Conservation (phyloP, 2,113 vertebrate genomes). For the Oryzias celebensis region DNA sequence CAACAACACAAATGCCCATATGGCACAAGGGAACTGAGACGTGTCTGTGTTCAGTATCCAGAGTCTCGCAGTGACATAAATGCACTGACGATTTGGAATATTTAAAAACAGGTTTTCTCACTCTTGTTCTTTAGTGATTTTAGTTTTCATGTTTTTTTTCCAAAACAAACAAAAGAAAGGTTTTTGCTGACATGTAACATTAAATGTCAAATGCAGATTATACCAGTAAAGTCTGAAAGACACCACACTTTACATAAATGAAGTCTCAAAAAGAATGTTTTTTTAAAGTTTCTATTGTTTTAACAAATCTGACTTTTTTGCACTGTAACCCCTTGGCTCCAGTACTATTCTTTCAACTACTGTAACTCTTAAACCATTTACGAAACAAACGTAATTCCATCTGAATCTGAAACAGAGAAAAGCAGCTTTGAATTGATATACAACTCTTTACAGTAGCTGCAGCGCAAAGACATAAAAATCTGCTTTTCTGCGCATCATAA, state of each 20-base stretch:
- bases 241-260: neutral
- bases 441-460: no score
- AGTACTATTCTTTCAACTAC: no score
- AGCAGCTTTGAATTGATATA: no score
- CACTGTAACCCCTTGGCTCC: no score
- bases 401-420: no score
- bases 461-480: no score
- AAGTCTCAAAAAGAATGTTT: no score
- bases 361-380: no score
- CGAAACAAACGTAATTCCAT: no score
- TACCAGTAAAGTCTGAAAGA: neutral
- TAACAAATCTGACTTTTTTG: no score
- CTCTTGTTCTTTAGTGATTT: neutral
- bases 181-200: slow-evolving; percentile 8
- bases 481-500: no score
- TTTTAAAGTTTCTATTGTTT: no score
- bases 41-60: slow-evolving; percentile 51
- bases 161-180: neutral
- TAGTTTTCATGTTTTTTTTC: neutral
- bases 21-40: slow-evolving; percentile 48
- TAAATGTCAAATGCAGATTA: neutral
- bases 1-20: slow-evolving; percentile 66
- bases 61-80: slow-evolving; percentile 27
- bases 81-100: slow-evolving; percentile 34
- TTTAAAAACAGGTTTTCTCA: slow-evolving; percentile 43